These are phyloP conservation scores for Prenolepis imparis DNA, from an alignment of 2,888 invertebrate species.

Conservation along the genomic window DNA sequence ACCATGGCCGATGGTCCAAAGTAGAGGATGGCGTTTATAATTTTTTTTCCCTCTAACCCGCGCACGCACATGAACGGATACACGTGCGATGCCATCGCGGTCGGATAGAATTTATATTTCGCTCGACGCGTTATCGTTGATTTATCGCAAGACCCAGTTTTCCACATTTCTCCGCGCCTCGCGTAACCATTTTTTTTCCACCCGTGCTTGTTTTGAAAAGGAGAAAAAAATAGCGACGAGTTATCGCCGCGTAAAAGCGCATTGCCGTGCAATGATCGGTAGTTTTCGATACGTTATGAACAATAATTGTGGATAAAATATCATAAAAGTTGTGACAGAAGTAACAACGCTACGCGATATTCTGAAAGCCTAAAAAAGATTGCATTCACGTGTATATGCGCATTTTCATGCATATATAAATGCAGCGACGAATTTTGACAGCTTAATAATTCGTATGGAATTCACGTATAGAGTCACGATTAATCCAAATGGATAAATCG, in stretches of 20 bases:
- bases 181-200: conserved; percentile 28
- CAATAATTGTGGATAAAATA: conserved; percentile 55
- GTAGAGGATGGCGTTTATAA: conserved; percentile 50
- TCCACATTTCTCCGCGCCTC: conserved; percentile 28
- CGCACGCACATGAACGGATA: conserved; percentile 7
- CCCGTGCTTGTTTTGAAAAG: conserved; percentile 7
- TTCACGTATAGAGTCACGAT: neutral
- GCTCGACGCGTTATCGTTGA: conserved; percentile 57
- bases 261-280: conserved; percentile 45
- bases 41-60: conserved; percentile 20
- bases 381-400: neutral
- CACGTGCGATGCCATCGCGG: conserved; percentile 20
- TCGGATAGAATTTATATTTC: conserved; percentile 65
- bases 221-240: conserved; percentile 41
- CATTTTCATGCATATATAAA: neutral
- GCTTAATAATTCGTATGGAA: neutral
- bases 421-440: neutral
- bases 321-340: neutral
- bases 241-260: conserved; percentile 38
- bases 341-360: neutral
- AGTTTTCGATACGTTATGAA: conserved; percentile 59
- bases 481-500: conserved; percentile 2
- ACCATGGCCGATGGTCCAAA: conserved; percentile 55
- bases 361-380: conserved; percentile 11
- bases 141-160: conserved; percentile 64